Evolutionary conservation across 2,888 invertebrate species (phyloP), one percentile per base, ranked within the genome.

Genomic region (Atrina japonica): DNA sequence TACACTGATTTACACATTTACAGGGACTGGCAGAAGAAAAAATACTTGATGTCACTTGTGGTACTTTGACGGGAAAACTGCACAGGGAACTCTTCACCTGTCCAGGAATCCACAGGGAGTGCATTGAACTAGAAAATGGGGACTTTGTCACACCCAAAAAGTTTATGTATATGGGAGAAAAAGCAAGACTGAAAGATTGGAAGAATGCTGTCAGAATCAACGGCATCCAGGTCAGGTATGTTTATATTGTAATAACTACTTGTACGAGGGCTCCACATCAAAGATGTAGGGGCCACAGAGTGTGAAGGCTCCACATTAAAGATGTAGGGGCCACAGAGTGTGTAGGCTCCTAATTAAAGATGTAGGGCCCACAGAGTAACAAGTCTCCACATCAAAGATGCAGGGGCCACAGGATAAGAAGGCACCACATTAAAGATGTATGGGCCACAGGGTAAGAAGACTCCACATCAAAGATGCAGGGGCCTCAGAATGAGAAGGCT

Each of bases 101-200:
- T 68, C 91, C 91, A 0, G 91, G 91, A n/a, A 91, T 91, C 41
- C 91, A 91, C 72, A 83, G 90, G 70, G 86, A 83, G 25, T 91
- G 91, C 78, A 90, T 91, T n/a, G 88, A 91, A 59, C 81, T 86
- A 59, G 84, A 89, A 6, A 53, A 71, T 56, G 88, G 88, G 2
- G 80, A 83, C 50, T 83, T 91, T 76, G 86, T 91, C 60, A 88
- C 90, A 25, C 91, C 91, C 9, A 90, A 91, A 63, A 86, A 87
- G 59, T 91, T 91, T 76, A 89, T 89, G 35, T 86, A 91, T 1
- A 83, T 90, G 69, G 91, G 90, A 11, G 90, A 90, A 61, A 91
- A 91, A 73, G 90, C 90, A 56, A 89, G 88, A 69, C 87, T 91
- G 56, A 91, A 91, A 75, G 91, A 91, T 77, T 91, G 91, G 91